Base-by-base conservation (phyloP, 1,140 invertebrate genomes). In the Zaprionus tsacasi region DNA sequence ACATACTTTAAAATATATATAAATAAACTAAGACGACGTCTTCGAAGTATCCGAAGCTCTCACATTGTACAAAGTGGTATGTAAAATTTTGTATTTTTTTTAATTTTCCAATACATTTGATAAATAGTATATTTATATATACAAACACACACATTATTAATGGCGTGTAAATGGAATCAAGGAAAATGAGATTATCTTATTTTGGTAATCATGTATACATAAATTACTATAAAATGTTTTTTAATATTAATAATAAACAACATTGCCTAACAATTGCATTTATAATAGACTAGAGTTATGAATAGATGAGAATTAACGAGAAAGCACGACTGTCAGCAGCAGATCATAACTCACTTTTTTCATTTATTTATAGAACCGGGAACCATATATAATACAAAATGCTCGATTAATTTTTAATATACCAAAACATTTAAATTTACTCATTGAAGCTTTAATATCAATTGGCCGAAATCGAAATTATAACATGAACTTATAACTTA, bases 41-140 rank as follows among this genome's bases (percentile, higher is more conserved):
- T 70, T 64, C 72, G 67, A 67, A 27, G 8, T 15, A 43, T 58
- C 72, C 67, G 67, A 75, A 75, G 59, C 40, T 70, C 54, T 58
- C 54, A 64, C 36, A 58, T 70, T 59, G 54, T 55, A 43, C n/a
- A 25, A 64, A 75, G 72, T 70, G 54, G 58, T 36, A 63, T 75
- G 72, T 75, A 75, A 75, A 75, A 58, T 74, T 74, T 57, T 58
- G 50, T n/a, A n/a, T 70, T 52, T 57, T 74, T 69, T 25, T 50
- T 50, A 50, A 63, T 63, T 66, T 58, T 63, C 58, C 67, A 74
- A 64, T 75, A 74, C 69, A 48, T 30, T 40, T 10, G 13, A n/a
- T 65, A 69, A 57, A 69, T 52, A 61, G 45, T 68, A 45, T 45
- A 43, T 21, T 11, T 25, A 48, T 48, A 40, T 40, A 25, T 21